Percentiles rank a stretch among this genome's conserved stretches.
Evolutionary conservation across 2,797 vertebrate species (phyloP).

Genomic region (Vespertilio murinus): DNA sequence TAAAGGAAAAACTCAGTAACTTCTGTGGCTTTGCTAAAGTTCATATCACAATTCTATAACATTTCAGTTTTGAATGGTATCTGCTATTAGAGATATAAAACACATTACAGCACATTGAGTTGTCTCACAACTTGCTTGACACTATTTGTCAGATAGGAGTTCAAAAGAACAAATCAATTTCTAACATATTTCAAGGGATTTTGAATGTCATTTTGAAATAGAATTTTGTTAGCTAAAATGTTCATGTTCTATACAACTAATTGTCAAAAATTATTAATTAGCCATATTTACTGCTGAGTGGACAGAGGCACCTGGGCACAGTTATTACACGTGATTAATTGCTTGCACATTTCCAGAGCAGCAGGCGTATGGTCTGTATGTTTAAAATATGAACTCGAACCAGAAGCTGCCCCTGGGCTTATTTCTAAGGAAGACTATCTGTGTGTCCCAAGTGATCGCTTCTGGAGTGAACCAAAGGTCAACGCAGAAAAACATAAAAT

Average conservation of each 20-base stretch:
- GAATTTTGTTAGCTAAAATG: not conserved
- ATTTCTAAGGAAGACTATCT: conserved; percentile 10
- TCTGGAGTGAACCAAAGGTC: conserved; percentile 38
- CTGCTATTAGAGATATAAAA: not conserved
- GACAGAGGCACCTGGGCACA: not conserved
- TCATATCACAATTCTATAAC: not conserved
- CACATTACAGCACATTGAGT: not conserved
- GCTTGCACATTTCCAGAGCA: not conserved
- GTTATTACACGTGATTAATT: conserved; percentile 50
- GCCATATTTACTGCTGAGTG: not conserved
- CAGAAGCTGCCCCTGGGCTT: not conserved
- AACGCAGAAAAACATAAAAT: conserved; percentile 43
- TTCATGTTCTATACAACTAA: not conserved
- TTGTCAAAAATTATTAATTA: not conserved
- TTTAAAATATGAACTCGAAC: conserved; percentile 28
- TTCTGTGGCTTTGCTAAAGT: not conserved
- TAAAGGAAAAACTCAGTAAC: not conserved
- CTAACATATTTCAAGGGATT: not conserved
- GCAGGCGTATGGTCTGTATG: not conserved
- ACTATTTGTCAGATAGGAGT: not conserved
- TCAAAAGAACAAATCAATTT: not conserved
- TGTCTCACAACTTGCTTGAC: not conserved
- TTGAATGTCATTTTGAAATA: not conserved
- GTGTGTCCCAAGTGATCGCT: not conserved
- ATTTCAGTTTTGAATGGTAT: not conserved